A percentile compares a stretch with the other conserved stretches of the same genome.
These are phyloP conservation scores for Hyles lineata DNA, from an alignment of 2,888 invertebrate species.

Conservation along the genomic window DNA sequence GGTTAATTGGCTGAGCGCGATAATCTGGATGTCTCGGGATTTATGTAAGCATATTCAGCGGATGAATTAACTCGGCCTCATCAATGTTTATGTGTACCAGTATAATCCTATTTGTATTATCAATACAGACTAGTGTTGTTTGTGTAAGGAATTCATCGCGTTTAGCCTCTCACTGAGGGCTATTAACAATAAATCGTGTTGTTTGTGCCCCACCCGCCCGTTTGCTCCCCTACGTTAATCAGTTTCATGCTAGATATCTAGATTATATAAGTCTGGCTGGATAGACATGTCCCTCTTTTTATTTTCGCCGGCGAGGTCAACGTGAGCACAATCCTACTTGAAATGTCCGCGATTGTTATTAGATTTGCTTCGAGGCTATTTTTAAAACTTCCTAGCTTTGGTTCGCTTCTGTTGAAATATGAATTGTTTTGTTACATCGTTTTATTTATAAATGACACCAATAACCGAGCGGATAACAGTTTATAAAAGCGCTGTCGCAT, in stretches of 20 bases:
- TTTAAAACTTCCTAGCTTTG: slow-evolving; percentile 40
- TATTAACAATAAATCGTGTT: slow-evolving; percentile 79
- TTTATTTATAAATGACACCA: slow-evolving; percentile 13
- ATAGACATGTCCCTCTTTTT: slow-evolving; percentile 57
- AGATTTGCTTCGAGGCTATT: slow-evolving; percentile 56
- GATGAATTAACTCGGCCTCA: slow-evolving; percentile 38
- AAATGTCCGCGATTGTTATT: slow-evolving; percentile 59
- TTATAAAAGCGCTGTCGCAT: slow-evolving; percentile 3
- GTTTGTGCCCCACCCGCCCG: slow-evolving; percentile 61
- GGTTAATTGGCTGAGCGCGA: slow-evolving; percentile 46
- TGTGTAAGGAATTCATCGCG: slow-evolving; percentile 66
- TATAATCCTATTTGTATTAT: slow-evolving; percentile 48
- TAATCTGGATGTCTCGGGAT: slow-evolving; percentile 23
- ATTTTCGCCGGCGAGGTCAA: slow-evolving; percentile 60
- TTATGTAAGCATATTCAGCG: slow-evolving; percentile 26
- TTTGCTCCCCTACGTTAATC: slow-evolving; percentile 71
- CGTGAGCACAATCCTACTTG: slow-evolving; percentile 57
- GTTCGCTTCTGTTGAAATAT: slow-evolving; percentile 43
- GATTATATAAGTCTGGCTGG: slow-evolving; percentile 64
- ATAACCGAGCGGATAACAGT: not conserved
- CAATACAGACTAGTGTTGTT: slow-evolving; percentile 48
- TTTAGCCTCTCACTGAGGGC: slow-evolving; percentile 69
- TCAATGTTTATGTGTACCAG: slow-evolving; percentile 36
- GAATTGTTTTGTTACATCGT: slow-evolving; percentile 37
- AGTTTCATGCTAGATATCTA: slow-evolving; percentile 71